Evolutionary conservation across 2,797 vertebrate species (phyloP).

Genomic region (Rhinoraja longicauda): DNA sequence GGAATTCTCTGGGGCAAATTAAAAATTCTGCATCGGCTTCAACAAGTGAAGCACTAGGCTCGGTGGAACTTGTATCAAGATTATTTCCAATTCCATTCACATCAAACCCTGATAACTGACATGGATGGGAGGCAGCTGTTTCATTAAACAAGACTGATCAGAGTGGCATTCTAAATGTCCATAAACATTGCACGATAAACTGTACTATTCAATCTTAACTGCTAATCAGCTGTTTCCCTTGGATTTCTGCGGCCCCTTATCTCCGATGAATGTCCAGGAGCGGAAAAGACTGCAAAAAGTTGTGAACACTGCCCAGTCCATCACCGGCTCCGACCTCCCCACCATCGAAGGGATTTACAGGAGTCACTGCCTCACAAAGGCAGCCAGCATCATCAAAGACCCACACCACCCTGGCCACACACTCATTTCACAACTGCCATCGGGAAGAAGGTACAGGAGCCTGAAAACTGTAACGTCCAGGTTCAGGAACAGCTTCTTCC

Average conservation of each 20-base stretch:
- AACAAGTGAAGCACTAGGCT: background rate
- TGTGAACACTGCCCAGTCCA: too few species aligned
- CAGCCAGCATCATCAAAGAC: too few species aligned
- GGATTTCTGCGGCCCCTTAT: background rate
- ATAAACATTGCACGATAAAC: background rate
- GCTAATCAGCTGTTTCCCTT: background rate
- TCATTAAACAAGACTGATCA: background rate
- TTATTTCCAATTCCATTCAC: background rate
- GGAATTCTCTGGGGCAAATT: background rate
- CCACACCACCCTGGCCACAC: too few species aligned
- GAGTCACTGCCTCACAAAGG: too few species aligned
- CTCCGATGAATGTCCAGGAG: too few species aligned
- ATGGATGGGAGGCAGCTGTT: background rate
- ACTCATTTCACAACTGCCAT: too few species aligned
- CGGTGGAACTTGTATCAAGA: background rate
- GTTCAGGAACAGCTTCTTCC: too few species aligned
- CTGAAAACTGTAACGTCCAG: too few species aligned
- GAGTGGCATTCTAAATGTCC: background rate
- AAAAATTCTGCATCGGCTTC: background rate
- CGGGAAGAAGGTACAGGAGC: too few species aligned
- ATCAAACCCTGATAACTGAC: background rate
- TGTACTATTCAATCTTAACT: background rate
- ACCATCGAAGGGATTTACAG: too few species aligned
- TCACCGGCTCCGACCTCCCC: too few species aligned
- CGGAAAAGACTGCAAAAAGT: too few species aligned